Base-by-base conservation (phyloP, 1,140 invertebrate species). In the Lamellibrachia luymesi region DNA sequence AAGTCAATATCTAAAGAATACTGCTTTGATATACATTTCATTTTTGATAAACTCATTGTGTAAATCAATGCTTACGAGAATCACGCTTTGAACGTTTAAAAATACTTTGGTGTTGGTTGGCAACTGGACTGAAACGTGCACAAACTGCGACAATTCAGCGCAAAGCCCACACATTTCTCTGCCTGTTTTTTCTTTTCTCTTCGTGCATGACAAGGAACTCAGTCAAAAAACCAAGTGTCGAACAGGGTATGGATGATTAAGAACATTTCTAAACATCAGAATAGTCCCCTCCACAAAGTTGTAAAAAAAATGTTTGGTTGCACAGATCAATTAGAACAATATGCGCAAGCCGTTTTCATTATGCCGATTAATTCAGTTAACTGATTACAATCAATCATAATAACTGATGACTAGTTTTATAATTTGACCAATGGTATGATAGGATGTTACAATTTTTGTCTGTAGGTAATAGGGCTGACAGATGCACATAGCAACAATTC, bases 381-480 rank as follows among this genome's bases (percentile, higher is more conserved):
- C 5, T 38, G 38, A 38, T 38, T 38, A 38, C 38, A 38, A 38
- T 38, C 38, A 38, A 38, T 38, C 38, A 38, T 4, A 10, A 80
- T 22, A 80, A 80, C 17, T 80, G 8, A 8, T 4, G 2, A 17
- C 64, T 22, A 4, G 0, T 22, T 4, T 22, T 10, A 22, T 17
- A 80, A 80, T 22, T 80, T 8, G 8, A 17, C 64, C 13, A 80
- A 0, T 80, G 64, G 8, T 80, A 22, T 80, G 64, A 80, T 22
- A 17, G 13, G 64, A 80, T 80, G 1, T 38, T 38, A 38, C 38
- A 38, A 38, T 38, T 38, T 1, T 38, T 94, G 94, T 94, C 6
- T 90, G 94, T 50, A 94, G 94, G 92, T 94, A 93, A 94, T 93
- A 94, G 94, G 94, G 94, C 94, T 92, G 10, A 51, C 13, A 51